Conservation (phyloP, 2,797 vertebrate genomes). For the Emys orbicularis region DNA sequence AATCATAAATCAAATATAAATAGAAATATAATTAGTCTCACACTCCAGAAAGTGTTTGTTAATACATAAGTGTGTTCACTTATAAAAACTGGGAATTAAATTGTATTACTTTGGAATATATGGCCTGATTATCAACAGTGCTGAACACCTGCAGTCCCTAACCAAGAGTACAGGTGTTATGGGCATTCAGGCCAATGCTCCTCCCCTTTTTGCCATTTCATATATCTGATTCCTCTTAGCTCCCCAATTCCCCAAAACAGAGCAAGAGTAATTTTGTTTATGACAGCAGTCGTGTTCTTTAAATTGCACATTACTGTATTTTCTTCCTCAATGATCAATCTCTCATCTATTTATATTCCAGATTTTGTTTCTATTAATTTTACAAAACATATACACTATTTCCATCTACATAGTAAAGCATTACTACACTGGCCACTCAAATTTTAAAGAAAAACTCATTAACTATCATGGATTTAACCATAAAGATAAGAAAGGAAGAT, state of each 20-base stretch:
- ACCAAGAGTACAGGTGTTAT: neutral
- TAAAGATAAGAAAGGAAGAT: neutral
- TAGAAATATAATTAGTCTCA: too few relatives aligned
- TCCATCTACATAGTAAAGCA: neutral
- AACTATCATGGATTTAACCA: neutral
- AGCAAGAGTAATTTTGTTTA: neutral
- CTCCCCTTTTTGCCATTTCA: neutral
- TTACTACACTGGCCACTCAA: neutral
- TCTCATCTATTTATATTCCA: neutral
- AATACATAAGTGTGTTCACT: neutral
- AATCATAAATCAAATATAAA: neutral
- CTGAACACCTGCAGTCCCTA: neutral
- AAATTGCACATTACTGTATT: neutral
- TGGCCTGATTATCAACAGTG: neutral
- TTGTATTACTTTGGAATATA: neutral
- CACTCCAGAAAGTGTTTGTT: neutral
- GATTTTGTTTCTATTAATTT: too few relatives aligned
- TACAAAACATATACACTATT: neutral
- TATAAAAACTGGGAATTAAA: neutral
- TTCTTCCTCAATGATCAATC: neutral
- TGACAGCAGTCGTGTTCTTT: fast-evolving
- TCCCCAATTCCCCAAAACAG: neutral
- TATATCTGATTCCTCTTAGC: too few relatives aligned
- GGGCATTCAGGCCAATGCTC: too few relatives aligned
- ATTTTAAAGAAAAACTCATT: neutral